Evolutionary conservation across 2,113 vertebrate genomes (phyloP).

Genomic region (Melozone crissalis): DNA sequence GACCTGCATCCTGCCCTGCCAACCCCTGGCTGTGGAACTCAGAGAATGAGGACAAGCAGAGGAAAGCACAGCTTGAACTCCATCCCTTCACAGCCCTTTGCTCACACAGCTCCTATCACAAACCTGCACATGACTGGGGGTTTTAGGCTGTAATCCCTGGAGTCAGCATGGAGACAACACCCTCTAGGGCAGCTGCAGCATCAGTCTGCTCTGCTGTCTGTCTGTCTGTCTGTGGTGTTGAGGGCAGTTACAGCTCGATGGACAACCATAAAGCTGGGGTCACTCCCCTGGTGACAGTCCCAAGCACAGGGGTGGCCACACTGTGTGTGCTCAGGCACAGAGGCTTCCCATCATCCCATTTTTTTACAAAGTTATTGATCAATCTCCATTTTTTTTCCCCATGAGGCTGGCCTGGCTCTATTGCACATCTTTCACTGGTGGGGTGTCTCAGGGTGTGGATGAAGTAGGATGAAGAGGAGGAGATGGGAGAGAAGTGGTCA

Average conservation of each 20-base stretch:
- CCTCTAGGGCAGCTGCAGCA: not conserved
- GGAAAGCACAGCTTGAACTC: not conserved
- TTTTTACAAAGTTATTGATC: not conserved
- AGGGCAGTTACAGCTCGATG: fast-evolving
- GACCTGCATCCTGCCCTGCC: not conserved
- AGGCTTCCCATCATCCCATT: not conserved
- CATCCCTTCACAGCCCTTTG: not conserved
- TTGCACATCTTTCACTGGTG: not conserved
- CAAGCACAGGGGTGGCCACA: not conserved
- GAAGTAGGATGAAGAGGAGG: not conserved
- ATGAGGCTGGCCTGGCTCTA: not conserved
- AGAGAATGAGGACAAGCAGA: not conserved
- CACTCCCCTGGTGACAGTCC: not conserved
- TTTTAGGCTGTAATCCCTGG: not conserved
- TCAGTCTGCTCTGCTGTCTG: not conserved
- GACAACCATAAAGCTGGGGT: not conserved
- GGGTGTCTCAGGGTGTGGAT: not conserved
- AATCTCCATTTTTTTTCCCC: not conserved
- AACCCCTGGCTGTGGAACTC: not conserved
- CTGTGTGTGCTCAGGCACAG: not conserved
- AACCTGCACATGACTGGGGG: fast-evolving
- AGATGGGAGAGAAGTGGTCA: not conserved
- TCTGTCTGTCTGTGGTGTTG: not conserved
- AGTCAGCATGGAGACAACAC: not conserved
- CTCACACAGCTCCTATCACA: not conserved